A percentile compares a stretch with the other conserved stretches of the same genome.
Evolutionary conservation across 2,888 invertebrate genomes (phyloP).

Genomic region (Cheilosia grossa): DNA sequence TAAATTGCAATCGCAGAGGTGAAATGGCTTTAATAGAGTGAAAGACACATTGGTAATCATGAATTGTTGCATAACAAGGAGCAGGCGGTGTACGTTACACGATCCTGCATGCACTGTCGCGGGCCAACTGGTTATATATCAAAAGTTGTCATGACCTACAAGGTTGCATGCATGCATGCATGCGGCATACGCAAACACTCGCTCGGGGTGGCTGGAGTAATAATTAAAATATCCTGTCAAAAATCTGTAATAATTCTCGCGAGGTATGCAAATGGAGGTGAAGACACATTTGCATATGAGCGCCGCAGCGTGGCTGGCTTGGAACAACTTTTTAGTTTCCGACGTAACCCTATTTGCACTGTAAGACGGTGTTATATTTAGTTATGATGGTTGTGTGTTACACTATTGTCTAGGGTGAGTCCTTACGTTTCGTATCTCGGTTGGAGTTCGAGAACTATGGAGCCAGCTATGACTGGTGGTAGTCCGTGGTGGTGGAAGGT

Average conservation of each 20-base stretch:
- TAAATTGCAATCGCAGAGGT: conserved; percentile 32
- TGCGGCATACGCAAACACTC: not conserved
- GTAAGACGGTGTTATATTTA: too few relatives aligned
- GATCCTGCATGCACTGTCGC: conserved; percentile 46
- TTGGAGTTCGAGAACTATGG: too few relatives aligned
- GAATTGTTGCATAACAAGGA: conserved; percentile 65
- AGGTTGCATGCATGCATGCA: conserved; percentile 51
- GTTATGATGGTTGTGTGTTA: too few relatives aligned
- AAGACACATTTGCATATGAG: not conserved
- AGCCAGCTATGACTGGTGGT: too few relatives aligned
- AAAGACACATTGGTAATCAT: conserved; percentile 59
- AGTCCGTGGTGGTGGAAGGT: too few relatives aligned
- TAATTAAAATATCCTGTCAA: conserved; percentile 69
- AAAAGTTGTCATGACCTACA: conserved; percentile 67
- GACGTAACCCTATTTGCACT: too few relatives aligned
- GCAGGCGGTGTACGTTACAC: conserved; percentile 50
- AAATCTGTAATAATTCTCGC: conserved; percentile 41
- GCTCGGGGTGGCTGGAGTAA: conserved; percentile 19
- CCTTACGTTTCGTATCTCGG: too few relatives aligned
- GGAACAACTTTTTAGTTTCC: too few relatives aligned
- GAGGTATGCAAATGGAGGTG: conserved; percentile 21
- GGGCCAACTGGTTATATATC: conserved; percentile 52
- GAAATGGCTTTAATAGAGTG: conserved; percentile 54
- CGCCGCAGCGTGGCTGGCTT: too few relatives aligned
- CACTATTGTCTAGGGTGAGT: too few relatives aligned